Conservation (phyloP, 2,888 invertebrate species). For the Hecatera dysodea region DNA sequence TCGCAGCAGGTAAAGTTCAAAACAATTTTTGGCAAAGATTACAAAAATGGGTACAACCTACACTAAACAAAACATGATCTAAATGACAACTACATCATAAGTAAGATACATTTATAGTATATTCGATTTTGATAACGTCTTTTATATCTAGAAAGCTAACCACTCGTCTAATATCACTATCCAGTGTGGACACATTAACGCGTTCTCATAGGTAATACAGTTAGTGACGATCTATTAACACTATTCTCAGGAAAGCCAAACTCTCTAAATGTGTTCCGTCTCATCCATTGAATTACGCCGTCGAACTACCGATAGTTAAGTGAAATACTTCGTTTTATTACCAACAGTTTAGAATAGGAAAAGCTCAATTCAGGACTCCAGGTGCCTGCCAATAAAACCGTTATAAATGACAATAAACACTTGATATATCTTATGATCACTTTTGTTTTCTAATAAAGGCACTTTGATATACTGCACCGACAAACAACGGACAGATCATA, state of each 20-base stretch:
- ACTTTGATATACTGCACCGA: conserved; percentile 50
- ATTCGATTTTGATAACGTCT: conserved; percentile 33
- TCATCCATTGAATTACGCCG: conserved; percentile 37
- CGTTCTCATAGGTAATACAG: conserved; percentile 44
- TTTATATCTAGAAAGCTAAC: conserved; percentile 38
- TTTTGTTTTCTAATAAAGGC: conserved; percentile 60
- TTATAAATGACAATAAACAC: conserved; percentile 42
- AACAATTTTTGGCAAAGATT: conserved; percentile 20
- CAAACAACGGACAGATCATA: conserved; percentile 63
- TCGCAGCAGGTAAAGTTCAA: conserved; percentile 12
- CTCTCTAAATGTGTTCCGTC: conserved; percentile 26
- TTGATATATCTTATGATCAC: conserved; percentile 40
- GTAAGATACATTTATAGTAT: conserved; percentile 12
- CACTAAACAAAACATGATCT: neutral
- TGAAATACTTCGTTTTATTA: conserved; percentile 39
- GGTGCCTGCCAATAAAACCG: conserved; percentile 47
- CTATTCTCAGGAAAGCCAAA: conserved; percentile 49
- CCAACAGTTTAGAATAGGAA: conserved; percentile 25
- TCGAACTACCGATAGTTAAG: conserved; percentile 37
- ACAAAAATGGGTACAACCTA: neutral
- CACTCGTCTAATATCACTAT: conserved; percentile 45
- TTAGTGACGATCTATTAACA: conserved; percentile 50
- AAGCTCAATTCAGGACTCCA: conserved; percentile 38
- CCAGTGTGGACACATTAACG: conserved; percentile 50
- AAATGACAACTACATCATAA: neutral